These are phyloP conservation scores for Berghia stephanieae DNA, from an alignment of 1,140 invertebrate genomes.

Conservation along the genomic window DNA sequence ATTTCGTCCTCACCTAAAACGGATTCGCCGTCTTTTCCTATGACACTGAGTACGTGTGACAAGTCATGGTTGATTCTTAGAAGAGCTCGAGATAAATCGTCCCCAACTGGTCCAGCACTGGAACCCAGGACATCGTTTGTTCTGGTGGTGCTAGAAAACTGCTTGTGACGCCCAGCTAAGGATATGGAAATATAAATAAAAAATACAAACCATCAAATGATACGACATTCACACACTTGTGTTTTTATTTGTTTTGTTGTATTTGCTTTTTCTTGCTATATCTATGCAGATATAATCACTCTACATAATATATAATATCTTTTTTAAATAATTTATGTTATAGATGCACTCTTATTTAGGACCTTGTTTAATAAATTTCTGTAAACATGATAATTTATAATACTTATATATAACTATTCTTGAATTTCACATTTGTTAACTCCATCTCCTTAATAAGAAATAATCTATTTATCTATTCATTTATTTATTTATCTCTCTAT, in stretches of 20 bases:
- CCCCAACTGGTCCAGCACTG: constrained; percentile 26
- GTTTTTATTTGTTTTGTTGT: constrained; percentile 37
- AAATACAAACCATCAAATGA: background rate
- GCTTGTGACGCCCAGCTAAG: constrained; percentile 8
- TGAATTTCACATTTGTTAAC: too few species aligned
- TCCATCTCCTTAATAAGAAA: too few species aligned
- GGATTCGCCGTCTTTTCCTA: constrained; percentile 37
- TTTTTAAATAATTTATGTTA: too few species aligned
- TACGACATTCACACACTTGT: background rate
- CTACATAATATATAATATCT: too few species aligned
- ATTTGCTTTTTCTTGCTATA: too few species aligned
- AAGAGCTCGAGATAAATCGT: constrained; percentile 46
- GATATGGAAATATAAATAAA: constrained; percentile 10
- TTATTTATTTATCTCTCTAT: too few species aligned
- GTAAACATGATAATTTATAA: too few species aligned
- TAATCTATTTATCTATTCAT: too few species aligned
- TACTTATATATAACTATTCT: too few species aligned
- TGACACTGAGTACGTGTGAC: constrained; percentile 49
- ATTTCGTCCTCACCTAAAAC: background rate
- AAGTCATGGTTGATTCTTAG: constrained; percentile 56
- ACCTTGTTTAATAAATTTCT: too few species aligned
- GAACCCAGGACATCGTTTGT: background rate
- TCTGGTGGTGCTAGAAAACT: constrained; percentile 3
- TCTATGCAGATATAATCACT: too few species aligned
- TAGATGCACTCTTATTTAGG: too few species aligned